Conservation (phyloP, 2,113 vertebrate genomes). For the Trogon surrucura region DNA sequence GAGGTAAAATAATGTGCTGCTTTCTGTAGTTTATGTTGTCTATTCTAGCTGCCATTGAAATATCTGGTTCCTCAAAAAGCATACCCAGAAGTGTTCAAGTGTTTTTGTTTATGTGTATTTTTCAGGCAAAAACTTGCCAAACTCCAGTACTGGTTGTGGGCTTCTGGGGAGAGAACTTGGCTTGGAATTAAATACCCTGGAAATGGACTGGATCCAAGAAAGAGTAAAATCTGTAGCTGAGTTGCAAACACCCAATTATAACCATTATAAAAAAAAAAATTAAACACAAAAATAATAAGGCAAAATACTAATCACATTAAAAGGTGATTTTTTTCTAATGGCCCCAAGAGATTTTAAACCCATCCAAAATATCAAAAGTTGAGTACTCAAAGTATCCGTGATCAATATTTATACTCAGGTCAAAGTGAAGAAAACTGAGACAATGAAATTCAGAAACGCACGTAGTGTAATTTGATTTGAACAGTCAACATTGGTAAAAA, state of each 20-base stretch:
- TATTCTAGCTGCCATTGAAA: not conserved
- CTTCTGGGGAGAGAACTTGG: not conserved
- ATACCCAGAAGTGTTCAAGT: not conserved
- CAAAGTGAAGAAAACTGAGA: not conserved
- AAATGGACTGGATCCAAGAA: not conserved
- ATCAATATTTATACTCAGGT: not conserved
- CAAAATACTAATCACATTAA: not conserved
- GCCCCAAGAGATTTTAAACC: not conserved
- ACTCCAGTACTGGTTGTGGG: not conserved
- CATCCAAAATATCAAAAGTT: not conserved
- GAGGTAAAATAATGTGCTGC: not conserved
- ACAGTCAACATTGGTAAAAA: constrained; percentile 21
- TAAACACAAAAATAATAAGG: not conserved
- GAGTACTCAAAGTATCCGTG: not conserved
- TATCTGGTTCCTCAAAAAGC: not conserved
- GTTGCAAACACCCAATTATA: not conserved
- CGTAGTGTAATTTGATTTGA: not conserved
- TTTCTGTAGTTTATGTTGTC: not conserved
- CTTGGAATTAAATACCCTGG: not conserved
- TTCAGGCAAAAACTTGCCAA: not conserved
- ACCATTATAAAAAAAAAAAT: not conserved
- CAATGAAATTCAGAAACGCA: constrained; percentile 1
- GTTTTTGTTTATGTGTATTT: not conserved
- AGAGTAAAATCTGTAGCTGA: not conserved
- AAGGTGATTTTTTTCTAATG: not conserved